phyloP scores from a whole-genome alignment of 1,140 invertebrate genomes.

The Lethrus apterus region DNA sequence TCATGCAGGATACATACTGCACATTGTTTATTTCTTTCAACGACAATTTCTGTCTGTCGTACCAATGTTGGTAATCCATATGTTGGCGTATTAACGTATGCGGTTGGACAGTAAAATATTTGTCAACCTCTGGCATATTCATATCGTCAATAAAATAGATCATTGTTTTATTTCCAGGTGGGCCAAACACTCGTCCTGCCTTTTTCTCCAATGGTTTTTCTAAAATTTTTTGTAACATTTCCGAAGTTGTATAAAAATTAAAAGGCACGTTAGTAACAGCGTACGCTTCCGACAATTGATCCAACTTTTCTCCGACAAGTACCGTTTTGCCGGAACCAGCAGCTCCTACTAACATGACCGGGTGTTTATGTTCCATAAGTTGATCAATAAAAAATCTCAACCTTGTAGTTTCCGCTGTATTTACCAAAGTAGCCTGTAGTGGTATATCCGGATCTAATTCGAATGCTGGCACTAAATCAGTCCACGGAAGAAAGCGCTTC shows the following conservation, averaged over 20 bases:
- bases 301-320: slow-evolving; percentile 77
- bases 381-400: slow-evolving; percentile 86
- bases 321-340: slow-evolving; percentile 86
- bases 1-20: slow-evolving; percentile 94
- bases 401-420: slow-evolving; percentile 82
- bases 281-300: slow-evolving; percentile 65
- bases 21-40: slow-evolving; percentile 91
- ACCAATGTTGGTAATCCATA: slow-evolving; percentile 93
- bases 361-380: slow-evolving; percentile 69
- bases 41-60: slow-evolving; percentile 76
- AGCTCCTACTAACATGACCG: slow-evolving; percentile 85
- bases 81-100: slow-evolving; percentile 91
- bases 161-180: slow-evolving; percentile 82
- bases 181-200: slow-evolving; percentile 86
- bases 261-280: slow-evolving; percentile 84
- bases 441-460: slow-evolving; percentile 81
- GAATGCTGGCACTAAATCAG: slow-evolving; percentile 66
- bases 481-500: slow-evolving; percentile 82
- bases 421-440: slow-evolving; percentile 67
- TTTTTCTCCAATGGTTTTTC: slow-evolving; percentile 94
- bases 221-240: slow-evolving; percentile 86
- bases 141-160: slow-evolving; percentile 95
- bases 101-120: slow-evolving; percentile 90
- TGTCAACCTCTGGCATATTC: slow-evolving; percentile 96
- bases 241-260: slow-evolving; percentile 93